These are phyloP conservation scores for Porites evermanni DNA, from an alignment of 92 coral and sea anemone genomes.

Conservation along the genomic window DNA sequence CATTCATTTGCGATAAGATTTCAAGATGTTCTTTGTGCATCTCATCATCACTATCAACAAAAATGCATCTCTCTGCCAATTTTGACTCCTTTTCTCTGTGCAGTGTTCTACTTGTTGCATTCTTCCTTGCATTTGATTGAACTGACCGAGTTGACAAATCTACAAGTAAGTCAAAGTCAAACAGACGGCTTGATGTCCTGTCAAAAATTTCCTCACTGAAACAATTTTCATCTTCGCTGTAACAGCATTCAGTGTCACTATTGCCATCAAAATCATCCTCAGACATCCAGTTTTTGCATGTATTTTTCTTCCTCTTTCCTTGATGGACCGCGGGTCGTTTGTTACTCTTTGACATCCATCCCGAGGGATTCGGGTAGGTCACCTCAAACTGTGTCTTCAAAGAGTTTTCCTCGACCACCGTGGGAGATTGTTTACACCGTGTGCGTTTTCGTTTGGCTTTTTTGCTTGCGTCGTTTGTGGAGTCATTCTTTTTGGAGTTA, in stretches of 20 bases:
- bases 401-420: not conserved
- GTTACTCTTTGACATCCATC: slow-evolving; percentile 28
- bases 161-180: not conserved
- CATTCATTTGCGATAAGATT: slow-evolving; percentile 16
- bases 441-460: slow-evolving; percentile 52
- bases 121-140: not conserved
- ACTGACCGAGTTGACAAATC: not conserved
- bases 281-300: too few relatives aligned
- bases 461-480: slow-evolving; percentile 39
- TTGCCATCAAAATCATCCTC: slow-evolving; percentile 18
- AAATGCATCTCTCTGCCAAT: slow-evolving; percentile 17
- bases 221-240: slow-evolving; percentile 5
- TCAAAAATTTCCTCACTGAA: not conserved
- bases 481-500: slow-evolving; percentile 32
- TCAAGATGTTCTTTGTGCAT: slow-evolving; percentile 19
- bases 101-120: not conserved
- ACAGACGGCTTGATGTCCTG: not conserved
- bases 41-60: slow-evolving; percentile 34
- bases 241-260: not conserved
- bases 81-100: too few relatives aligned
- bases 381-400: slow-evolving; percentile 66
- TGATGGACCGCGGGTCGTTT: slow-evolving; percentile 12
- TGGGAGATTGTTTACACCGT: slow-evolving; percentile 14
- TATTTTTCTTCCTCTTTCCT: slow-evolving; percentile 23
- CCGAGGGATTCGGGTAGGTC: slow-evolving; percentile 56